Conservation (phyloP, 2,888 invertebrate genomes). For the Aricia artaxerxes region DNA sequence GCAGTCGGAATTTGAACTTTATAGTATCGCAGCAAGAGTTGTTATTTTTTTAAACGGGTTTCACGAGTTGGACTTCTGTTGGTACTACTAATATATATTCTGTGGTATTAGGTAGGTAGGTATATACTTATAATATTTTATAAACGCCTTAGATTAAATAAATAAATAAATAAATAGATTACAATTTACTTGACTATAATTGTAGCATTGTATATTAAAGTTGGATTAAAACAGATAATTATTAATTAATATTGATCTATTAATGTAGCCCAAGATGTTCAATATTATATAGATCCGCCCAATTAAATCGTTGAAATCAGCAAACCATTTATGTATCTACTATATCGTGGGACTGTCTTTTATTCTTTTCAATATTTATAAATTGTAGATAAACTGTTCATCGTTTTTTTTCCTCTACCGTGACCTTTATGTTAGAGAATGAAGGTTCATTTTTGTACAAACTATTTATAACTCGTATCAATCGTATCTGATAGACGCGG, state of each 20-base stretch:
- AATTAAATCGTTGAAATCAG: neutral
- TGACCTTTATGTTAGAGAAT: neutral
- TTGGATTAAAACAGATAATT: too few relatives aligned
- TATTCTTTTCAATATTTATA: conserved; percentile 17
- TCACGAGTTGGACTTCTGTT: too few relatives aligned
- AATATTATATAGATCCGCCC: neutral
- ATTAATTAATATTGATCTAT: neutral
- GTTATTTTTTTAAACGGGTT: too few relatives aligned
- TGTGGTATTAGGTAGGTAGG: too few relatives aligned
- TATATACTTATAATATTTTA: too few relatives aligned
- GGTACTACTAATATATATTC: too few relatives aligned
- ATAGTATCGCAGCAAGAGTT: too few relatives aligned
- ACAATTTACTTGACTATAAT: too few relatives aligned
- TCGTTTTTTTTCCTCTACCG: neutral
- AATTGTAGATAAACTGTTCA: neutral
- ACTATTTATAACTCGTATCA: neutral
- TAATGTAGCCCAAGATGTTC: neutral
- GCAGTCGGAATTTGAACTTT: too few relatives aligned
- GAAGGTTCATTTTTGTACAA: neutral
- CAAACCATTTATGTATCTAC: neutral
- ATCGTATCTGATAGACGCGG: conserved; percentile 7
- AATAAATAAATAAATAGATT: too few relatives aligned
- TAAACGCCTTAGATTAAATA: too few relatives aligned
- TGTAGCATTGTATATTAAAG: too few relatives aligned
- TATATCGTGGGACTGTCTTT: conserved; percentile 15